phyloP scores from a whole-genome alignment of 1,140 invertebrate genomes.

The Tetramorium simillimum region DNA sequence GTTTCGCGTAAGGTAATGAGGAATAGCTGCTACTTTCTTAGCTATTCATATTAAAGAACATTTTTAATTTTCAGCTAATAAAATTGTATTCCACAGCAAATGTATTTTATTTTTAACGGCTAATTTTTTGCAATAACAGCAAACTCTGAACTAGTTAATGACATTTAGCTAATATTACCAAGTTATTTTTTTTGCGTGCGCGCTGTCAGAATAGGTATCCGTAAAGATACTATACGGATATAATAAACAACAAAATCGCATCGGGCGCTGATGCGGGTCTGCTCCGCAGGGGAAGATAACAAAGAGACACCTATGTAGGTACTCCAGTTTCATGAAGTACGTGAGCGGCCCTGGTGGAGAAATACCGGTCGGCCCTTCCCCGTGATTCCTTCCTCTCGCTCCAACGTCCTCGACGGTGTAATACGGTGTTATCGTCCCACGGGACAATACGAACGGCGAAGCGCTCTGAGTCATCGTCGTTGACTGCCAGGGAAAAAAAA shows the following conservation, averaged over 20 bases:
- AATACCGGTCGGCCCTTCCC: slow-evolving; percentile 25
- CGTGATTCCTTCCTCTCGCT: slow-evolving; percentile 20
- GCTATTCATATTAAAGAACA: no score
- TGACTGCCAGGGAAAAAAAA: slow-evolving; percentile 58
- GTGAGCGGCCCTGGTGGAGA: not conserved
- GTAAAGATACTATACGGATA: not conserved
- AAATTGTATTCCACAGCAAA: no score
- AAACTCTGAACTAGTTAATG: no score
- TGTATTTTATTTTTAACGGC: no score
- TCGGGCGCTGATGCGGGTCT: not conserved
- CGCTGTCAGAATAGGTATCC: no score
- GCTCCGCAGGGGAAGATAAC: not conserved
- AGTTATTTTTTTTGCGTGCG: no score
- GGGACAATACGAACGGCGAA: slow-evolving; percentile 56
- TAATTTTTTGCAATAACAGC: no score
- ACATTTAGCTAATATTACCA: no score
- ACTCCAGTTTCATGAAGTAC: slow-evolving; percentile 2
- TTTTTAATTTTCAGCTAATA: no score
- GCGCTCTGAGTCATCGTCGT: slow-evolving; percentile 61
- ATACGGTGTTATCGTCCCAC: slow-evolving; percentile 55
- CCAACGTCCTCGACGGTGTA: slow-evolving; percentile 32
- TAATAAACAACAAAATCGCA: not conserved
- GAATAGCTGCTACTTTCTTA: no score
- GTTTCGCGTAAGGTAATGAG: no score
- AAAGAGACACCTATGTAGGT: not conserved